Base-by-base conservation (phyloP, 2,797 vertebrate species). In the Prunella strophiata region DNA sequence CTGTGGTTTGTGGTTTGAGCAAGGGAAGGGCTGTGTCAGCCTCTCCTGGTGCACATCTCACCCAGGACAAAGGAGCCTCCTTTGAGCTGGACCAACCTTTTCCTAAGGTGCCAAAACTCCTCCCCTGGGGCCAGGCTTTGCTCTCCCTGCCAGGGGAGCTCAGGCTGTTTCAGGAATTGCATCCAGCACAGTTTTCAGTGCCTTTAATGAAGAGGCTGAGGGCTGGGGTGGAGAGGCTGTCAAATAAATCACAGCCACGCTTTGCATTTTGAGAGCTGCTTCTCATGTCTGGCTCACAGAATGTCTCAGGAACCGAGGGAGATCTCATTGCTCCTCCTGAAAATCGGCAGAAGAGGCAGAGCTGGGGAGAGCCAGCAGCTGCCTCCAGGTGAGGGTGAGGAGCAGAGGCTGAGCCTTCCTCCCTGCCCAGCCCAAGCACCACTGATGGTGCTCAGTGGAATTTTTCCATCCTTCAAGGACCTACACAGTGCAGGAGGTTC, bases 251-350 rank as follows among this genome's bases (percentile, higher is more conserved):
- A 83, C 17, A 72, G 86, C 50, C 59, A 50, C 3, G 18, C 54
- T 92, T 74, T 93, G 93, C 61, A 85, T 85, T 93, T 93, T 87
- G 94, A 93, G 74, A 54, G 61, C 25, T 43, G 50, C 9, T 89
- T 71, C 81, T 89, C 68, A 15, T 1, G 57, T 67, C 90, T 92
- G 36, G 50, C 72, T 94, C 9, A 0, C 88, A 38, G 84, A 54
- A 51, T 5, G 58, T 23, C 77, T 81, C 72, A 34, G 8, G 32
- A 84, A 34, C 30, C 17, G 55, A 57, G 48, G 17, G 61, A 83
- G 70, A 74, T 47, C 55, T 57, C 71, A 25, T 32, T 68, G 61
- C 45, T 89, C 42, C 38, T 80, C 38, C 67, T 71, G 51, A 48
- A 63, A 90, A 43, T 0, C 0, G 3, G 54, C 34, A 65, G n/a